Evolutionary conservation across 2,888 invertebrate species (phyloP), one percentile per base, ranked within the genome.

Genomic region (Nipponacmea schrenckii): DNA sequence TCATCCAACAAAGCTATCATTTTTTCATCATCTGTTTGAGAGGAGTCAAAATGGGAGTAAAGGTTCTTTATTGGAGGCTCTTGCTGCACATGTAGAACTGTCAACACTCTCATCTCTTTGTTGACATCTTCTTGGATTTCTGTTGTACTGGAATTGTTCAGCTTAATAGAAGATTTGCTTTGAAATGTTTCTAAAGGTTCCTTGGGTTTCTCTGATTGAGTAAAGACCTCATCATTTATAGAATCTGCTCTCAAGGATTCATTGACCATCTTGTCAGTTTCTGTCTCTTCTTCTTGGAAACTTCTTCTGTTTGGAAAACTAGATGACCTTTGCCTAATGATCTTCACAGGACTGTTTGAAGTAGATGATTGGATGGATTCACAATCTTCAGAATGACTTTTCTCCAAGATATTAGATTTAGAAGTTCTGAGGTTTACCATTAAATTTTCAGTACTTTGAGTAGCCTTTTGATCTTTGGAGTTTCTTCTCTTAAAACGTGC

Each of bases 21-120:
- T 75, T 85, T 85, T 74, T 85, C 84, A 77, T 85, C 85, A 78
- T 85, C 85, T 46, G 85, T 85, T 80, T 84, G 84, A 64, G 83
- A 81, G 0, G 76, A 76, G 50, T 77, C 71, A 48, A 70, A 62
- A 14, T 68, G 71, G 7, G 64, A n/a, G 15, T 68, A 68, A 7
- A 71, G 75, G 62, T 70, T 68, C 62, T 64, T 15, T 14, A 66
- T 26, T 12, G 64, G 56, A 17, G 63, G 64, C 31, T 71, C 72
- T 62, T 74, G 72, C 64, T 81, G 80, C 20, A 83, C 83, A 77
- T 80, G 81, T 17, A 83, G 74, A 20, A 84, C 82, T 63, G 84
- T 85, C 67, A 83, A 75, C 17, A 83, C 79, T 73, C 50, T 74
- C 74, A 70, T 78, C 69, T 79, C 78, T 45, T 56, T 50, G 63